Evolutionary conservation across 2,888 invertebrate species (phyloP).

Genomic region (Helleia helle): DNA sequence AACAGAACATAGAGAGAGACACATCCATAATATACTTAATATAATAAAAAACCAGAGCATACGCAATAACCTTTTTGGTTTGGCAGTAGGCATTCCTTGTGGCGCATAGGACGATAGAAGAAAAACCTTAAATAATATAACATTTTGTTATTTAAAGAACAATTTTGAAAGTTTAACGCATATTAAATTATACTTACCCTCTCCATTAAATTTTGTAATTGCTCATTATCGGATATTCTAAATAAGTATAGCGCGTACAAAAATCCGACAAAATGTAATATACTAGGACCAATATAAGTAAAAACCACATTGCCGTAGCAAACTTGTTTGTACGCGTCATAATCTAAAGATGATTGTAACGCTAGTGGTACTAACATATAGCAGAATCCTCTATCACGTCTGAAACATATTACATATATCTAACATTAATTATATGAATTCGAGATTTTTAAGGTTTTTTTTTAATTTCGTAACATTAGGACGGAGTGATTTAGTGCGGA

Average conservation of each 20-base stretch:
- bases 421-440: too few relatives aligned
- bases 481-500: too few relatives aligned
- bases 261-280: constrained; percentile 82
- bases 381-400: constrained; percentile 82
- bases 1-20: constrained; percentile 77
- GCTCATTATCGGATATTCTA: constrained; percentile 85
- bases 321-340: constrained; percentile 71
- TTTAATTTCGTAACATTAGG: too few relatives aligned
- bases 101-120: constrained; percentile 80
- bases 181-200: constrained; percentile 68
- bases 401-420: constrained; percentile 46
- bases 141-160: background rate
- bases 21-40: constrained; percentile 80
- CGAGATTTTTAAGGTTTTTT: too few relatives aligned
- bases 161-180: background rate
- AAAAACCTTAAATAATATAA: constrained; percentile 72
- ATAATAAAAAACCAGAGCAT: constrained; percentile 83
- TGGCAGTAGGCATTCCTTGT: constrained; percentile 73
- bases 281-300: constrained; percentile 82
- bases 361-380: constrained; percentile 69
- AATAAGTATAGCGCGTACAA: constrained; percentile 82
- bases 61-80: constrained; percentile 79
- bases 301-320: constrained; percentile 82
- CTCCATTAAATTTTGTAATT: constrained; percentile 87
- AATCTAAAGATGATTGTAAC: constrained; percentile 50